Conservation (phyloP, 2,113 vertebrate species). For the Saccopteryx leptura region DNA sequence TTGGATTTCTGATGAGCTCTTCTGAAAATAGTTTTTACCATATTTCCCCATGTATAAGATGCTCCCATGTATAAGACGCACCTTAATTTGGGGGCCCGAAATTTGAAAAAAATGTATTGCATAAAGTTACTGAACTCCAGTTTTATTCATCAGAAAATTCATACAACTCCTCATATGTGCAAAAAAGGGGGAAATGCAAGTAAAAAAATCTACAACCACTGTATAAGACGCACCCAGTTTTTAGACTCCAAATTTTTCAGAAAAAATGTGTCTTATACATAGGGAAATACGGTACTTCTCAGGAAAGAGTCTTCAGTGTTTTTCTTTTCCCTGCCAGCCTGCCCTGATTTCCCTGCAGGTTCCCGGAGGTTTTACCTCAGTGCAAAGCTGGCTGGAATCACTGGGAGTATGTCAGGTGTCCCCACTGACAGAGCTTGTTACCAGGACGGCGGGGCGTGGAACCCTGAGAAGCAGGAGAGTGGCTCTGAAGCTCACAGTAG, state of each 20-base stretch:
- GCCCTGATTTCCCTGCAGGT: slow-evolving; percentile 23
- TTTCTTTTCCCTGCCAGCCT: background rate
- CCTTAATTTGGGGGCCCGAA: too few relatives aligned
- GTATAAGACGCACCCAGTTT: too few relatives aligned
- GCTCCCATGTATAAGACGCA: too few relatives aligned
- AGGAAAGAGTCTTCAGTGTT: background rate
- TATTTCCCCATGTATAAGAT: too few relatives aligned
- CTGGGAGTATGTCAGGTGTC: fast-evolving
- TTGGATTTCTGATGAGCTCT: background rate
- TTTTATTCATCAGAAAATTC: too few relatives aligned
- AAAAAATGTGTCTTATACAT: too few relatives aligned
- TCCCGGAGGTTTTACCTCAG: background rate
- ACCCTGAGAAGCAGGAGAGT: background rate
- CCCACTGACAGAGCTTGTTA: background rate
- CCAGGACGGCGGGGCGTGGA: background rate
- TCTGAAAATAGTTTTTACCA: background rate
- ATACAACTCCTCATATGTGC: too few relatives aligned
- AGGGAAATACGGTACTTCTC: background rate
- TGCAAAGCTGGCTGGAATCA: background rate
- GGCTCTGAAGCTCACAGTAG: background rate
- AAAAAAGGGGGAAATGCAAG: too few relatives aligned
- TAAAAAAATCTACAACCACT: too few relatives aligned
- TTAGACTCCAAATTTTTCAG: too few relatives aligned
- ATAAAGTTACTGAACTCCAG: too few relatives aligned
- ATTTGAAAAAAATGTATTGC: too few relatives aligned